These are phyloP conservation scores for Myopa testacea DNA, from an alignment of 2,888 invertebrate species.

Conservation along the genomic window DNA sequence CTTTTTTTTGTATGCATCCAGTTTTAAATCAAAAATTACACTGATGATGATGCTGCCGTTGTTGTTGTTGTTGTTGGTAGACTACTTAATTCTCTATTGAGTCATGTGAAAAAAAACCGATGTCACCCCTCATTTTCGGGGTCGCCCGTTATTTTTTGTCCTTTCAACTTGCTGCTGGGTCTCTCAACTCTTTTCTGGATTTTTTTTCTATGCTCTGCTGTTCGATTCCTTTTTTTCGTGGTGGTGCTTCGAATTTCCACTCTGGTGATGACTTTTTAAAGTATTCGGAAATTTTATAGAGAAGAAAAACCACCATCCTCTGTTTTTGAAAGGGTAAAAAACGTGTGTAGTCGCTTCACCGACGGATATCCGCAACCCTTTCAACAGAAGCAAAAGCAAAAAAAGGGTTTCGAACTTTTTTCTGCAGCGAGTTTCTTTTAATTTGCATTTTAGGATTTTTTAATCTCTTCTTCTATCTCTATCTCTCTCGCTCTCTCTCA, in stretches of 20 bases:
- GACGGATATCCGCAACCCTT: conserved; percentile 63
- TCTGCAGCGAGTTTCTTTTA: conserved; percentile 54
- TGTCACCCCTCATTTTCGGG: conserved; percentile 39
- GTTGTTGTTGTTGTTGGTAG: conserved; percentile 55
- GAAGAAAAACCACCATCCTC: conserved; percentile 18
- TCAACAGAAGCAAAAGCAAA: conserved; percentile 16
- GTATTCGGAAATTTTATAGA: conserved; percentile 29
- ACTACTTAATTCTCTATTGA: conserved; percentile 48
- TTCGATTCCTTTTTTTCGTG: conserved; percentile 29
- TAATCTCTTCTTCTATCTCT: conserved; percentile 17
- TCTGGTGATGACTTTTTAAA: conserved; percentile 43
- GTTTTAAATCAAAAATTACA: conserved; percentile 37
- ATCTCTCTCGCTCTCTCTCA: too few species aligned
- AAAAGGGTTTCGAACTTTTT: background rate
- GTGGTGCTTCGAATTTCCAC: conserved; percentile 29
- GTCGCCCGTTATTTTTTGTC: conserved; percentile 16
- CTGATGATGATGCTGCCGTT: background rate
- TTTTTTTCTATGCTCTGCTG: background rate
- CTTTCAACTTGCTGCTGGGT: conserved; percentile 47
- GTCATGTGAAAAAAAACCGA: conserved; percentile 11
- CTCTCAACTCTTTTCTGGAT: conserved; percentile 50
- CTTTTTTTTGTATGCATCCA: conserved; percentile 52
- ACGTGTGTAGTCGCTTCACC: conserved; percentile 51
- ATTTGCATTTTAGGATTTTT: conserved; percentile 62
- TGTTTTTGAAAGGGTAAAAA: conserved; percentile 41